Evolutionary conservation across 2,888 invertebrate species (phyloP), one percentile per base, ranked within the genome.

Genomic region (Drosophila fungiperda): DNA sequence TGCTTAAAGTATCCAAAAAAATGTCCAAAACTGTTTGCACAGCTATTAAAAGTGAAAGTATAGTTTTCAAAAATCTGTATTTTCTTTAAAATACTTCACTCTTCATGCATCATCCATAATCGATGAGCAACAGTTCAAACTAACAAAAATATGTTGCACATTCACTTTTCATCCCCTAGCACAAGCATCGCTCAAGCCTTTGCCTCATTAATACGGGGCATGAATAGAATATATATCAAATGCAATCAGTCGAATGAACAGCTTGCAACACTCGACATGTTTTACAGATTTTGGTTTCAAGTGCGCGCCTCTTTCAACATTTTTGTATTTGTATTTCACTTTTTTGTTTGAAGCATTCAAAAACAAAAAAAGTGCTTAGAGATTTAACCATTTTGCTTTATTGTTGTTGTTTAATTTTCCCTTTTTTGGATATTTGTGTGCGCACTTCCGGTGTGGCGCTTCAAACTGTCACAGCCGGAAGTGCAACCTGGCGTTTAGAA

Each of bases 401-500:
- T 42, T 38, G 15, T 26, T 17, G 4, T 23, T 23, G 20, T 29
- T 29, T 29, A 20, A 45, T 45, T 45, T 45, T 20, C 15, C 12
- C 20, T n/a, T 63, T 63, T 29, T n/a, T 38, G 26, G 57, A 68
- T 73, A 76, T 52, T 68, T 62, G 42, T 65, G 78, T 70, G 63
- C 77, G 88, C 73, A 70, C 76, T 72, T 88, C 88, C 85, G 87
- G 85, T 57, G 76, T 87, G 88, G 76, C 76, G 83, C 88, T 73
- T 78, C 66, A 70, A 82, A 78, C 78, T 88, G 90, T 88, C 86
- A 69, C 79, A 83, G 69, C 82, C 90, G 87, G 87, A 87, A 87
- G 76, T 90, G 87, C 87, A 87, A 86, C 86, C 89, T 90, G 89
- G 87, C 90, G 66, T 77, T 87, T 85, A 36, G 35, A 36, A 62